Conservation (phyloP, 2,888 invertebrate genomes). For the Stenodera caucasica region DNA sequence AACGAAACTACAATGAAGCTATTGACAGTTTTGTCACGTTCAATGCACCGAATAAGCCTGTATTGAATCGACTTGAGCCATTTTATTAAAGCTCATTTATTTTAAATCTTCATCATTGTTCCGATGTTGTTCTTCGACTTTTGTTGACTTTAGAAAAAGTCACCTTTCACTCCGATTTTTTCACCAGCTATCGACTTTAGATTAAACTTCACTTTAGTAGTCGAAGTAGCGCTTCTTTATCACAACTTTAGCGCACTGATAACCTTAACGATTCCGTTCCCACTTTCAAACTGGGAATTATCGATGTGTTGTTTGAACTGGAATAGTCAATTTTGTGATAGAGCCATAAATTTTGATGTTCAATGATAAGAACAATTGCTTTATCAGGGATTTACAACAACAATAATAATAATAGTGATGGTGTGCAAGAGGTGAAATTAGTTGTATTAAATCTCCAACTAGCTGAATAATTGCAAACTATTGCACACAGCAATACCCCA, state of each 20-base stretch:
- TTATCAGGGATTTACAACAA: background rate
- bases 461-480: background rate
- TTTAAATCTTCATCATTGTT: constrained; percentile 43
- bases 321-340: background rate
- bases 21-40: constrained; percentile 44
- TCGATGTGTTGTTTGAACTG: too few relatives aligned
- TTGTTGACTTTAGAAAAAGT: too few relatives aligned
- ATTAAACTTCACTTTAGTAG: constrained; percentile 33
- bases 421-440: constrained; percentile 2
- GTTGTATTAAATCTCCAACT: background rate
- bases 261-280: background rate
- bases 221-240: constrained; percentile 14
- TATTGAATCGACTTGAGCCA: constrained; percentile 45
- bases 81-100: constrained; percentile 49
- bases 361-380: background rate
- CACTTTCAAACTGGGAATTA: too few relatives aligned
- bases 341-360: background rate
- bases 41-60: constrained; percentile 44
- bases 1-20: constrained; percentile 39
- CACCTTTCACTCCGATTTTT: constrained; percentile 14
- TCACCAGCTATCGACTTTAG: constrained; percentile 38
- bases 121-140: too few relatives aligned
- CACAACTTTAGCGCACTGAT: background rate
- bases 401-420: background rate
- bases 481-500: background rate